phyloP scores from a whole-genome alignment of 2,888 invertebrate species.

The Rugalucina vietnamica region DNA sequence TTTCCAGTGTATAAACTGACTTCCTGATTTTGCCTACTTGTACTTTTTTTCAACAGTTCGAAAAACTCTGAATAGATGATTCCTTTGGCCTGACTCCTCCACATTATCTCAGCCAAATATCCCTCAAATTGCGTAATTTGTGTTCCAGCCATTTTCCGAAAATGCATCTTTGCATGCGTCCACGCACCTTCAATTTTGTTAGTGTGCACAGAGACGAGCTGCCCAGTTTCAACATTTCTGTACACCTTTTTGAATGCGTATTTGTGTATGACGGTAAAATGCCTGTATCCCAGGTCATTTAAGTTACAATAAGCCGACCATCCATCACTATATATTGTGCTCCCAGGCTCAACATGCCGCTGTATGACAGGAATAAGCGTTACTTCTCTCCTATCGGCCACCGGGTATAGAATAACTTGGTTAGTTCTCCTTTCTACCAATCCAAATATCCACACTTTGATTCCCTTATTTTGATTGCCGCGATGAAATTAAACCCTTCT shows the following conservation, averaged over 20 bases:
- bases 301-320: conserved; percentile 24
- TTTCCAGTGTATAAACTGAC: background rate
- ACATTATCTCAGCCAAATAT: conserved; percentile 8
- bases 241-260: conserved; percentile 21
- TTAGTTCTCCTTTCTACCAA: conserved; percentile 37
- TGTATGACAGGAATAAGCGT: conserved; percentile 21
- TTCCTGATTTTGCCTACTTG: too few relatives aligned
- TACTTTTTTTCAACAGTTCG: background rate
- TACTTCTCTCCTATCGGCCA: conserved; percentile 8
- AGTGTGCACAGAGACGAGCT: conserved; percentile 14
- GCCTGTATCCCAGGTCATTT: conserved; percentile 24
- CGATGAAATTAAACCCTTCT: conserved; percentile 32
- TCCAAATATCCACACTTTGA: conserved; percentile 51
- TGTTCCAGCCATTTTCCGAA: conserved; percentile 18
- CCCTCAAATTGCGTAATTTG: background rate
- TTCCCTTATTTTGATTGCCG: conserved; percentile 34
- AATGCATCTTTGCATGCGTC: conserved; percentile 52
- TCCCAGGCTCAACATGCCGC: conserved; percentile 24
- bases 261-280: conserved; percentile 37
- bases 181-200: conserved; percentile 48
- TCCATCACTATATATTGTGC: conserved; percentile 36
- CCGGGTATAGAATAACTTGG: conserved; percentile 25
- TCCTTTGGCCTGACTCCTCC: conserved; percentile 6
- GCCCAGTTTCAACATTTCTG: conserved; percentile 25
- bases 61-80: background rate